Conservation (phyloP, 2,888 invertebrate genomes). For the Fragum fragum region DNA sequence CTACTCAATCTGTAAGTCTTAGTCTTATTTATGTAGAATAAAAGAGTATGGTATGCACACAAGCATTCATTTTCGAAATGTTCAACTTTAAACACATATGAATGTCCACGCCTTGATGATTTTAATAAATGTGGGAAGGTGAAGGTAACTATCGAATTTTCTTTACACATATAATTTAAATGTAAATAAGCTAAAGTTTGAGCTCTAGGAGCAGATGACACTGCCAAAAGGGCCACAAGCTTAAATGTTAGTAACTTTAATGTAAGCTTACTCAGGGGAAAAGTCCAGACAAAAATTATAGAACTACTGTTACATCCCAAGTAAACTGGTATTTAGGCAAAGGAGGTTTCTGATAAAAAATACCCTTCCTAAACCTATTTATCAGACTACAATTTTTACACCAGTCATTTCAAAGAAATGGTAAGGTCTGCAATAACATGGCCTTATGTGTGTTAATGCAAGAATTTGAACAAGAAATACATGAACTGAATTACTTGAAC, state of each 20-base stretch:
- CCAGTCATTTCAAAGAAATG: conserved; percentile 20
- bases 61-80: too few species aligned
- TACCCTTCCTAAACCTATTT: conserved; percentile 28
- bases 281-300: conserved; percentile 24
- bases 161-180: conserved; percentile 24
- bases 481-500: conserved; percentile 21
- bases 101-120: conserved; percentile 16
- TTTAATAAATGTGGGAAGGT: conserved; percentile 18
- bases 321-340: conserved; percentile 36
- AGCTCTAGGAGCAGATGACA: conserved; percentile 30
- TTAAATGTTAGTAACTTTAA: too few species aligned
- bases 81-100: conserved; percentile 22
- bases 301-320: conserved; percentile 30
- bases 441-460: conserved; percentile 14
- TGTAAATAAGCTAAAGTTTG: conserved; percentile 15
- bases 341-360: too few species aligned
- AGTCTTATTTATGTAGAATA: conserved; percentile 2
- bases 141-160: conserved; percentile 3
- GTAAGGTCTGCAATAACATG: too few species aligned
- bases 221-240: conserved; percentile 20
- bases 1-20: neutral
- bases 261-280: conserved; percentile 25
- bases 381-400: conserved; percentile 17
- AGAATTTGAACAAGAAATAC: conserved; percentile 23
- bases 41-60: too few species aligned